Evolutionary conservation across 1,140 invertebrate species (phyloP).

Genomic region (Callitettix versicolor): DNA sequence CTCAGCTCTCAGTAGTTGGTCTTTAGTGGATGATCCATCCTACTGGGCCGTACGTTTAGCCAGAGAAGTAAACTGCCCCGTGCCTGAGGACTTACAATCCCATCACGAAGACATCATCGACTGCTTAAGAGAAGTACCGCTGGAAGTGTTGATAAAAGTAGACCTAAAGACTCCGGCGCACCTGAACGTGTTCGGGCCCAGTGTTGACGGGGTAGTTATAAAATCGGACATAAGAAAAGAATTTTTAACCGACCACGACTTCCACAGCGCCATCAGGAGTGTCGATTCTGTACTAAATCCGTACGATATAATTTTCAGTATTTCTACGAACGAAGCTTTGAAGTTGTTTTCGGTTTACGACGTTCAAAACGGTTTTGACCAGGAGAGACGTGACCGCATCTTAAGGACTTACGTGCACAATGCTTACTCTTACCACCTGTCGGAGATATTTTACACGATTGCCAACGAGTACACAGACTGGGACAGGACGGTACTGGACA

Average conservation of each 20-base stretch:
- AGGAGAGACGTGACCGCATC: conserved; percentile 45
- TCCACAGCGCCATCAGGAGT: conserved; percentile 26
- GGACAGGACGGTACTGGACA: conserved; percentile 82
- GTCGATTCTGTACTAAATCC: conserved; percentile 31
- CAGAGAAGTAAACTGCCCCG: conserved; percentile 69
- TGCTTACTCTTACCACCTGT: conserved; percentile 84
- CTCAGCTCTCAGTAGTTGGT: conserved; percentile 85
- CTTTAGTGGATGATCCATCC: conserved; percentile 76
- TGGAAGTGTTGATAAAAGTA: conserved; percentile 62
- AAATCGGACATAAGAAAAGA: conserved; percentile 63
- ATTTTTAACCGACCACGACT: conserved; percentile 47
- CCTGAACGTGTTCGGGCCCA: conserved; percentile 71
- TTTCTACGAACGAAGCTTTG: conserved; percentile 68
- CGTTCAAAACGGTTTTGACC: conserved; percentile 3
- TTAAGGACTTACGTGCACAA: conserved; percentile 87
- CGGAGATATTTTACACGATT: conserved; percentile 91
- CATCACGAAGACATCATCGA: conserved; percentile 69
- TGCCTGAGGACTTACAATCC: conserved; percentile 61
- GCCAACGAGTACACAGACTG: conserved; percentile 96
- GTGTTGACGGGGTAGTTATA: conserved; percentile 74
- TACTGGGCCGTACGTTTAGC: conserved; percentile 73
- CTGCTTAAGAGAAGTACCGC: conserved; percentile 59
- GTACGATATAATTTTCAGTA: conserved; percentile 69
- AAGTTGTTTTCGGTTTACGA: neutral
- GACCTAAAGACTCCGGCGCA: conserved; percentile 72